A percentile compares a stretch with the other conserved stretches of the same genome.
These are phyloP conservation scores for Montipora cactus DNA, from an alignment of 64 coral and sea anemone species.

Conservation along the genomic window DNA sequence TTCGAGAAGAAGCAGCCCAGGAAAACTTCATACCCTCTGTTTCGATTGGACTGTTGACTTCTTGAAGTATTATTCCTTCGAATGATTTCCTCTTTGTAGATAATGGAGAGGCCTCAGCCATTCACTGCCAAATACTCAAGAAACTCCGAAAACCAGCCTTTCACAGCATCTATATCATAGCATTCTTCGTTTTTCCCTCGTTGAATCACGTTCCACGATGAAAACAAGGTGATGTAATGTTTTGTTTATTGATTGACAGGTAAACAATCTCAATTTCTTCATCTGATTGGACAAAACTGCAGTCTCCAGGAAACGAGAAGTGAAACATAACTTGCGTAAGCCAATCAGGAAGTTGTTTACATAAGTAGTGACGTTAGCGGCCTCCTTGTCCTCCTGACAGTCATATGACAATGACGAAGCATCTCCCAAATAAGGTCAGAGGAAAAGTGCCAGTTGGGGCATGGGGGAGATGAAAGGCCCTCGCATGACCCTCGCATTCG, in stretches of 20 bases:
- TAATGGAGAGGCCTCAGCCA: background rate
- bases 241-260: slow-evolving; percentile 19
- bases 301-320: slow-evolving; percentile 3
- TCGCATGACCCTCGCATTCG: too few relatives aligned
- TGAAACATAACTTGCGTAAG: background rate
- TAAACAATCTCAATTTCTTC: background rate
- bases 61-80: slow-evolving; percentile 68
- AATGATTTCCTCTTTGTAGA: slow-evolving; percentile 37
- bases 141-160: background rate
- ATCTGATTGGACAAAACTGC: slow-evolving; percentile 17
- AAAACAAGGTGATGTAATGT: slow-evolving; percentile 85
- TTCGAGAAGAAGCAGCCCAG: slow-evolving; percentile 69
- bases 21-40: slow-evolving; percentile 58
- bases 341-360: slow-evolving; percentile 12
- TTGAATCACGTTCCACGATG: slow-evolving; percentile 1
- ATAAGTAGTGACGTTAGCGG: slow-evolving; percentile 26
- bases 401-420: slow-evolving; percentile 48
- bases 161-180: background rate
- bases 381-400: background rate
- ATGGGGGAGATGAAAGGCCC: too few relatives aligned
- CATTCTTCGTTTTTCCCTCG: background rate
- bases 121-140: slow-evolving; percentile 28
- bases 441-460: background rate
- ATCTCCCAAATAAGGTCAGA: background rate
- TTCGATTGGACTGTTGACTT: slow-evolving; percentile 60